phyloP scores from a whole-genome alignment of 1,140 invertebrate species.

The Cydia splendana region DNA sequence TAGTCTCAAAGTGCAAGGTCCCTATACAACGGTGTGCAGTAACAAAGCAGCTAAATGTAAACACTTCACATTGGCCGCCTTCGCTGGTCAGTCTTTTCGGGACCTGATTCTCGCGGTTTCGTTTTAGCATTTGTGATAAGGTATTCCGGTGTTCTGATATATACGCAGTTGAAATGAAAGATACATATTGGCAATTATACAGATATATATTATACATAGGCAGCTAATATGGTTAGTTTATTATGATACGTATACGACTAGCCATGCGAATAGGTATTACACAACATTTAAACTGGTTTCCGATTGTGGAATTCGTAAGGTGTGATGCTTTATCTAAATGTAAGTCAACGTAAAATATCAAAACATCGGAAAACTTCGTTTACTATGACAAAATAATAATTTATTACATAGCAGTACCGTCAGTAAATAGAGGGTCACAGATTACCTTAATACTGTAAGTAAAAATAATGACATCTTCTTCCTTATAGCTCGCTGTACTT shows the following conservation, averaged over 20 bases:
- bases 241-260: no score
- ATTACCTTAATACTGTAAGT: slow-evolving; percentile 14
- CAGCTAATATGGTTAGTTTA: no score
- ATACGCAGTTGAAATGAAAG: not conserved
- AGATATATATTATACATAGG: not conserved
- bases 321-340: not conserved
- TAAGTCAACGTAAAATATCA: not conserved
- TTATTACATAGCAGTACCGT: not conserved
- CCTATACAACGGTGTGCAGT: no score
- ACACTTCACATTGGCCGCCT: no score
- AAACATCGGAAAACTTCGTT: not conserved
- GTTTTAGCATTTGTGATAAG: slow-evolving; percentile 15
- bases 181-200: not conserved
- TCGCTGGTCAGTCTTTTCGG: not conserved
- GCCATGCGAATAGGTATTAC: no score
- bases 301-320: not conserved
- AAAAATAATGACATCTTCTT: not conserved
- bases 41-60: no score
- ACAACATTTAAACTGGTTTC: not conserved
- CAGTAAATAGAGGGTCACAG: not conserved
- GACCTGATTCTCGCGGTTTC: not conserved
- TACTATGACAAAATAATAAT: not conserved
- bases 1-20: no score
- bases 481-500: not conserved
- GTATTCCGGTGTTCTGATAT: not conserved